A percentile compares a stretch with the other conserved stretches of the same genome.
These are phyloP conservation scores for Tolypeutes matacus DNA, from an alignment of 2,797 vertebrate genomes.

Conservation along the genomic window DNA sequence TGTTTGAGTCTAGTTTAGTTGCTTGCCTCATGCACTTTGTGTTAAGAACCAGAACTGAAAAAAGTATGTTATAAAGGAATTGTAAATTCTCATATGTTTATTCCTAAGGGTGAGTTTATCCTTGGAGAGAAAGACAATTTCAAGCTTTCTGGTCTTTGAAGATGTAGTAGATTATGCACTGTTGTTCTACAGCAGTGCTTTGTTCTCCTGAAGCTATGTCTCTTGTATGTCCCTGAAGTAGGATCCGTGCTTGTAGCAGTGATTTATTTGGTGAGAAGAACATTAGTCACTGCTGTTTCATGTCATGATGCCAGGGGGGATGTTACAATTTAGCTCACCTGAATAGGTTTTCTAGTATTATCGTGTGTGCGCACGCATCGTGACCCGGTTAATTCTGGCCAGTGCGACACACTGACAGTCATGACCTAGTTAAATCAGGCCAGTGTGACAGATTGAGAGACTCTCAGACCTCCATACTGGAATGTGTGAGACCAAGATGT, in stretches of 20 bases:
- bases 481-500: background rate
- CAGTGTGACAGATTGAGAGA: background rate
- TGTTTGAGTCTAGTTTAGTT: background rate
- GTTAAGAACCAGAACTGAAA: background rate
- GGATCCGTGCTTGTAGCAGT: background rate
- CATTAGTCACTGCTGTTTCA: background rate
- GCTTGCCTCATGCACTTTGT: background rate
- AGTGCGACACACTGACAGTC: too few species aligned
- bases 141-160: conserved; percentile 16
- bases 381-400: background rate
- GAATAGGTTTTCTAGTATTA: background rate
- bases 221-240: background rate
- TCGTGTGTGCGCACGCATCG: background rate
- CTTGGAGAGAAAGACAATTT: conserved; percentile 9
- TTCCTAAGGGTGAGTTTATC: background rate
- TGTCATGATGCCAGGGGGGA: background rate
- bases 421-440: background rate
- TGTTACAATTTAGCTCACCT: background rate
- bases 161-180: background rate
- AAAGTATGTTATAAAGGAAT: background rate
- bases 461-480: background rate
- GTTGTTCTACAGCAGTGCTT: background rate
- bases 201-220: background rate
- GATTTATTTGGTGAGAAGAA: background rate
- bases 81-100: background rate